phyloP scores from a whole-genome alignment of 2,113 vertebrate genomes.

The Antechinus flavipes region DNA sequence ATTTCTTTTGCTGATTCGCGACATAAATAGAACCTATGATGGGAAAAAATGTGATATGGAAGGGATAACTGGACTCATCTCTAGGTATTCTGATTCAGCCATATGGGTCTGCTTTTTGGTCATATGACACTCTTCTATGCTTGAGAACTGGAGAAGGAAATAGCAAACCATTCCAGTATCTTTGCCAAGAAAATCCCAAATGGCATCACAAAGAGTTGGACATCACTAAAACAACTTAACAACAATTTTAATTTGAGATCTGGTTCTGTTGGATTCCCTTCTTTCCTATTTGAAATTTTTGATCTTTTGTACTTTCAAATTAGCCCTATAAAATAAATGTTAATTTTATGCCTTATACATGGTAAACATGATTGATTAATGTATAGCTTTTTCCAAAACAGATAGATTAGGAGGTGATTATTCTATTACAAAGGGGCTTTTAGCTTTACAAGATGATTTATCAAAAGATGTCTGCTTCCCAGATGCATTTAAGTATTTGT shows the following conservation, averaged over 20 bases:
- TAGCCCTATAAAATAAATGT: not conserved
- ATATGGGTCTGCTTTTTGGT: no score
- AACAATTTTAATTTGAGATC: not conserved
- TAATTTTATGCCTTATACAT: not conserved
- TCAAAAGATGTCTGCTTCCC: not conserved
- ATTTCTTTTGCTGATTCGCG: no score
- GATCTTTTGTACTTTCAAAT: not conserved
- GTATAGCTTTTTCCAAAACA: not conserved
- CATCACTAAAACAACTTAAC: not conserved
- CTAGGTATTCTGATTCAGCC: no score
- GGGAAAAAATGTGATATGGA: no score
- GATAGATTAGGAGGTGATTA: no score
- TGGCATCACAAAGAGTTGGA: not conserved
- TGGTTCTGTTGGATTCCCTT: not conserved
- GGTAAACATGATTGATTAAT: not conserved
- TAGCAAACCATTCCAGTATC: not conserved
- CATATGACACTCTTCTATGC: no score
- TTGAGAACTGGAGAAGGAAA: not conserved
- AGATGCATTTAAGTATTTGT: not conserved
- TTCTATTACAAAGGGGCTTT: not conserved
- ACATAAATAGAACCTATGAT: no score
- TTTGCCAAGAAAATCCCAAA: not conserved
- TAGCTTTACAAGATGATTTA: not conserved
- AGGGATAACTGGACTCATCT: no score
- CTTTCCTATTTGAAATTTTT: not conserved